Percentiles rank a stretch among this genome's conserved stretches.
Evolutionary conservation across 2,797 vertebrate genomes (phyloP).

Genomic region (Labroides dimidiatus): DNA sequence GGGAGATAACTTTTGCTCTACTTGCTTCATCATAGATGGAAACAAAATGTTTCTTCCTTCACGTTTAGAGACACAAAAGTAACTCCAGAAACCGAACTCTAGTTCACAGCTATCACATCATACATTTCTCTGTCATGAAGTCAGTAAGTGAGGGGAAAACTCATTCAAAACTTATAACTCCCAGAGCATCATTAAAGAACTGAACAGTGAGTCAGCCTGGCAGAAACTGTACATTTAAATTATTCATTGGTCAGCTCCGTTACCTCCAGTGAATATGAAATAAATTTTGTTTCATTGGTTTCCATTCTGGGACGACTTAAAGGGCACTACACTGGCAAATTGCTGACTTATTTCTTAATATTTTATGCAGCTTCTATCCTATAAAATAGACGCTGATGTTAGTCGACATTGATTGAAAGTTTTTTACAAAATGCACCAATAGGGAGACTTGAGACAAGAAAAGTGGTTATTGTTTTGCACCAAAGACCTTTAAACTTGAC

Average conservation of each 20-base stretch:
- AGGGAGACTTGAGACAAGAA: too few species aligned
- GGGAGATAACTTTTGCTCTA: not conserved
- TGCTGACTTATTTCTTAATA: slow-evolving; percentile 17
- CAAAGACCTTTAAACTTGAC: too few species aligned
- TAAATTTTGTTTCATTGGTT: slow-evolving; percentile 45
- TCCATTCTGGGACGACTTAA: slow-evolving; percentile 32
- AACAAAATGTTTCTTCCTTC: not conserved
- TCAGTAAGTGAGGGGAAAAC: slow-evolving; percentile 33
- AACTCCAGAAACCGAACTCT: not conserved
- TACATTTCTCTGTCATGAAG: slow-evolving; percentile 46
- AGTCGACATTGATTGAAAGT: too few species aligned
- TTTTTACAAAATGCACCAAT: too few species aligned
- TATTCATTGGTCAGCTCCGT: slow-evolving; percentile 43
- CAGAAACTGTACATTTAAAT: slow-evolving; percentile 30
- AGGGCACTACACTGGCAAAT: slow-evolving; percentile 20
- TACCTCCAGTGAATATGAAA: slow-evolving; percentile 31
- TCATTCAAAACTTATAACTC: slow-evolving; percentile 33
- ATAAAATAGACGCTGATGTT: slow-evolving; percentile 4
- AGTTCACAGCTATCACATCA: slow-evolving; percentile 23
- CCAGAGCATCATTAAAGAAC: slow-evolving; percentile 16
- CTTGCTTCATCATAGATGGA: slow-evolving; percentile 5
- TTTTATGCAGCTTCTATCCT: slow-evolving; percentile 3
- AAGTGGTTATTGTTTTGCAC: too few species aligned
- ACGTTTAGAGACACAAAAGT: not conserved
- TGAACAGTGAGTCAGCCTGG: slow-evolving; percentile 49